Base-by-base conservation (phyloP, 2,113 vertebrate genomes). In the Regulus satrapa region DNA sequence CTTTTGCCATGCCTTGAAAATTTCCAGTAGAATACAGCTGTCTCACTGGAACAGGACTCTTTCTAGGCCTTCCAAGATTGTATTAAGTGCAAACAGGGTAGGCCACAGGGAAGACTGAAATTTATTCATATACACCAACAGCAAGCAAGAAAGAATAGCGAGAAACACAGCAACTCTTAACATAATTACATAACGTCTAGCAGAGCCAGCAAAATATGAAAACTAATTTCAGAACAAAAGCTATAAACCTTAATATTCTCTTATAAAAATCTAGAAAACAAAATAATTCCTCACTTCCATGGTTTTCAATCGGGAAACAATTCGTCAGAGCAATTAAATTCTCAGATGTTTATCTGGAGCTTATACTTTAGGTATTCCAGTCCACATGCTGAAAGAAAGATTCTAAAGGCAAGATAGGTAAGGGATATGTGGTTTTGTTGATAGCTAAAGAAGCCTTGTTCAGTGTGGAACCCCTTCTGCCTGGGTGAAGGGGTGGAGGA, bases 151-250 rank as follows among this genome's bases (percentile, higher is more conserved):
- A 96, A 95, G 89, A 95, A 81, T 91, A 95, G 94, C 77, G 83
- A 94, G 80, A 95, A 94, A 80, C 45, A 34, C 64, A 94, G 96
- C 91, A 95, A 91, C 76, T 87, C 83, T 92, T 94, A 86, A 91
- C 40, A 78, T 87, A 95, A 95, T 96, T 95, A 91, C 77, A 91
- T 55, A 94, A 92, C 0, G 1, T 94, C 92, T 93, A 96, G 64
- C 73, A 90, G 95, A 91, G 91, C 64, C 64, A 94, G 86, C 28
- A 92, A 95, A 95, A 94, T 76, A 92, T 82, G 73, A 94, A 90
- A 94, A 91, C 80, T 89, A 89, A 92, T 96, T 96, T 87, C 77
- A 95, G 52, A 96, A 94, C 73, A 91, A 81, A 95, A 92, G 73
- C 76, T 67, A 87, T 94, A 95, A 94, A 92, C 52, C 15, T 81